Evolutionary conservation across 2,113 vertebrate species (phyloP).

Genomic region (Willisornis vidua): DNA sequence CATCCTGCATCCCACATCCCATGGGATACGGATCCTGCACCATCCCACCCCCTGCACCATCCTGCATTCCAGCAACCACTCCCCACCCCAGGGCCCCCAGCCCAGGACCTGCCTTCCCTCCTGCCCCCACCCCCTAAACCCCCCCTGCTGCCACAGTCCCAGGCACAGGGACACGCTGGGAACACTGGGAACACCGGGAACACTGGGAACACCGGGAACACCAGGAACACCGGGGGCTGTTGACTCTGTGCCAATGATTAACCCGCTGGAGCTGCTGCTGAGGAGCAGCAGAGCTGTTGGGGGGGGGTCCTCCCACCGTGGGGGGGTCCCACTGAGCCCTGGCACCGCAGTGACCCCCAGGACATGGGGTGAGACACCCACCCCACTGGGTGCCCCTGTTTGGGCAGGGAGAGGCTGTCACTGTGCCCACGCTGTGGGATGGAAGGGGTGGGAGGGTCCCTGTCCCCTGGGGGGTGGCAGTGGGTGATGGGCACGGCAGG

Average conservation of each 20-base stretch:
- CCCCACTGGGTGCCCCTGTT: accelerated
- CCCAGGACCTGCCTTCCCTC: background rate
- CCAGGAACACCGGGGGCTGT: background rate
- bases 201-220: background rate
- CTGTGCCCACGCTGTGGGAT: accelerated
- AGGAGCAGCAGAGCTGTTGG: background rate
- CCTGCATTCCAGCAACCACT: background rate
- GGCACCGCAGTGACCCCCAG: background rate
- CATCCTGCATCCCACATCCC: background rate
- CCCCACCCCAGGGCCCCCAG: background rate
- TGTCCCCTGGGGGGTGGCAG: background rate
- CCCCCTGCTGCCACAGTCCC: background rate
- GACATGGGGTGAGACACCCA: background rate
- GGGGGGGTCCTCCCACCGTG: background rate
- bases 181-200: background rate
- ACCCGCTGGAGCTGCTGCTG: background rate
- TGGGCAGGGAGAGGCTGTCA: background rate
- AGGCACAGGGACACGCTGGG: background rate
- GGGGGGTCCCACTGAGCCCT: background rate
- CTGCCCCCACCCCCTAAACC: background rate
- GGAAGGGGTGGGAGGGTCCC: background rate
- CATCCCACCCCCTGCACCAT: background rate
- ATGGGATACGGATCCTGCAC: background rate
- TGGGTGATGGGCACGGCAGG: no score
- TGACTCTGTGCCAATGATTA: background rate